Percentiles rank a stretch among this genome's conserved stretches.
Evolutionary conservation across 2,888 invertebrate genomes (phyloP).

Genomic region (Byasa hedistus): DNA sequence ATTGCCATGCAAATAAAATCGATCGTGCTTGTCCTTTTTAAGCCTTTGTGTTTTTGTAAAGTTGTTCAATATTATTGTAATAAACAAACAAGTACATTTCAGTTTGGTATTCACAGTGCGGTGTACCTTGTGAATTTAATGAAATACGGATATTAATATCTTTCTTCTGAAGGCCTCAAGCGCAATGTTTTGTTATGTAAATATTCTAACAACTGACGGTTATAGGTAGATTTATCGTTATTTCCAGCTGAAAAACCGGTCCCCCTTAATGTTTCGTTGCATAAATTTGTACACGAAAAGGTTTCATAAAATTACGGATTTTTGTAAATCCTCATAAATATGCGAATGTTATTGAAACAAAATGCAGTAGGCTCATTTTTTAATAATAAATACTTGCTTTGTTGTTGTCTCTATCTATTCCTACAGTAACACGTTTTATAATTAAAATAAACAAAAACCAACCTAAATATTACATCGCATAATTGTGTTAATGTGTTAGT

Average conservation of each 20-base stretch:
- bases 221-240: no score
- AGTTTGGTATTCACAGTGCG: not conserved
- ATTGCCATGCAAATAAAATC: conserved; percentile 46
- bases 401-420: no score
- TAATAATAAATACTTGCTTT: not conserved
- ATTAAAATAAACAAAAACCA: no score
- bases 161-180: no score
- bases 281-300: not conserved
- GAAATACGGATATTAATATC: no score
- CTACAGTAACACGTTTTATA: no score
- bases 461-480: no score
- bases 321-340: not conserved
- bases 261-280: not conserved
- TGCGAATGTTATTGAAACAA: not conserved
- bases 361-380: not conserved
- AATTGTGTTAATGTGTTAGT: not conserved
- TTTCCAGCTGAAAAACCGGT: not conserved
- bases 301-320: not conserved
- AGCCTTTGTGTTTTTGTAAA: conserved; percentile 22
- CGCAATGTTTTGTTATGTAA: no score
- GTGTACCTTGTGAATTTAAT: no score
- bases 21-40: conserved; percentile 37
- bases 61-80: conserved; percentile 1
- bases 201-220: no score
- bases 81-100: not conserved